Conservation (phyloP, 2,113 vertebrate species). For the Glareola pratincola region DNA sequence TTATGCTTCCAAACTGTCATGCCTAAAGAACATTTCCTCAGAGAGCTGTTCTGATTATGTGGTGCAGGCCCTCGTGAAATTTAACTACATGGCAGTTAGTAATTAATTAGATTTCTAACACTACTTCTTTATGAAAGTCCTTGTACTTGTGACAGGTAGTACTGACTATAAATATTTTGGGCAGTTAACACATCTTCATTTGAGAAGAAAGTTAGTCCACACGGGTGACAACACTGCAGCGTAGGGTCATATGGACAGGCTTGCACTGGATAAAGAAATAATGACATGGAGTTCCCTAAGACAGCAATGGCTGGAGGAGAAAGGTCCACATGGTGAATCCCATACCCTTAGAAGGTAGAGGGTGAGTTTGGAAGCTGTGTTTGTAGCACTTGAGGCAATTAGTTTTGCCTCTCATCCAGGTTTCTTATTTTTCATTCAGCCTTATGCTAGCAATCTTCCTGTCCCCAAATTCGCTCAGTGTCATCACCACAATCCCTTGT, state of each 20-base stretch:
- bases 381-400: neutral
- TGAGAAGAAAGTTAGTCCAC: neutral
- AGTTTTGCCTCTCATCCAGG: neutral
- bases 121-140: neutral
- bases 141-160: neutral
- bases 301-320: neutral
- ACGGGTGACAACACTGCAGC: neutral
- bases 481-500: neutral
- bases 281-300: neutral
- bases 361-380: neutral
- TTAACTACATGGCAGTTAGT: neutral
- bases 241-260: neutral
- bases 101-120: neutral
- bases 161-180: neutral
- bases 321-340: neutral
- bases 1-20: neutral
- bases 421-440: neutral
- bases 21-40: neutral
- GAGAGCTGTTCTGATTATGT: neutral
- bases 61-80: neutral
- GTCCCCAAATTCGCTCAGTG: neutral
- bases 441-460: neutral
- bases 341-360: neutral
- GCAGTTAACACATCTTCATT: neutral
- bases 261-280: neutral